Conservation (phyloP, 2,888 invertebrate genomes). For the Dromius quadrimaculatus region DNA sequence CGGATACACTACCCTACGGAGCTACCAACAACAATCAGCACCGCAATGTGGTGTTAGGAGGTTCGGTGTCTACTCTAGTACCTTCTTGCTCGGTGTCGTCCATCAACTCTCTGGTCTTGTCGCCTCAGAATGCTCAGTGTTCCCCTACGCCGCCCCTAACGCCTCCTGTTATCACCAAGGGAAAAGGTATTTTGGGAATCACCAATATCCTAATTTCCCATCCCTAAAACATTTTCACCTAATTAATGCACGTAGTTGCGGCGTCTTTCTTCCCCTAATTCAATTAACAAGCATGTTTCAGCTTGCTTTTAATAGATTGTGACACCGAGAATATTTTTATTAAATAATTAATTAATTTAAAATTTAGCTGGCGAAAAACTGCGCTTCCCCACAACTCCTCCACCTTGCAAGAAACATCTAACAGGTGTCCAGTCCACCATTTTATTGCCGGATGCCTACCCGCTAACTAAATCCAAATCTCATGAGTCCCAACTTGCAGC, state of each 20-base stretch:
- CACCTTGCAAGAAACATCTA: conserved; percentile 79
- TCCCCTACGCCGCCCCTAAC: conserved; percentile 65
- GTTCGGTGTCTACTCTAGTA: conserved; percentile 64
- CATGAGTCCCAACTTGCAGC: conserved; percentile 90
- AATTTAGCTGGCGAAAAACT: conserved; percentile 59
- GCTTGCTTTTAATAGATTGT: conserved; percentile 28
- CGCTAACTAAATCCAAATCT: conserved; percentile 90
- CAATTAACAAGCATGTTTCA: conserved; percentile 31
- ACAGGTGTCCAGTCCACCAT: conserved; percentile 62
- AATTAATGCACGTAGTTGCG: conserved; percentile 7
- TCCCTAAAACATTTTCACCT: too few relatives aligned
- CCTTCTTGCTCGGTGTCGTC: conserved; percentile 70
- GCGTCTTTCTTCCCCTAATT: neutral
- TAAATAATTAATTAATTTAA: conserved; percentile 8
- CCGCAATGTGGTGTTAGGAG: conserved; percentile 64
- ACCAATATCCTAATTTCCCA: too few relatives aligned
- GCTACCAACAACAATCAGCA: conserved; percentile 65
- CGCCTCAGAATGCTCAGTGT: conserved; percentile 63
- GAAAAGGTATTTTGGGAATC: conserved; percentile 50
- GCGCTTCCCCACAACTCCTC: conserved; percentile 87
- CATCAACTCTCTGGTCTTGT: conserved; percentile 64
- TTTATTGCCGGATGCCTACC: conserved; percentile 70
- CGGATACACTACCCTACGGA: conserved; percentile 66
- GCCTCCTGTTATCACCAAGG: conserved; percentile 66
- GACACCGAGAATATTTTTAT: conserved; percentile 21